These are phyloP conservation scores for Spodoptera picta DNA, from an alignment of 2,888 invertebrate species.

Conservation along the genomic window DNA sequence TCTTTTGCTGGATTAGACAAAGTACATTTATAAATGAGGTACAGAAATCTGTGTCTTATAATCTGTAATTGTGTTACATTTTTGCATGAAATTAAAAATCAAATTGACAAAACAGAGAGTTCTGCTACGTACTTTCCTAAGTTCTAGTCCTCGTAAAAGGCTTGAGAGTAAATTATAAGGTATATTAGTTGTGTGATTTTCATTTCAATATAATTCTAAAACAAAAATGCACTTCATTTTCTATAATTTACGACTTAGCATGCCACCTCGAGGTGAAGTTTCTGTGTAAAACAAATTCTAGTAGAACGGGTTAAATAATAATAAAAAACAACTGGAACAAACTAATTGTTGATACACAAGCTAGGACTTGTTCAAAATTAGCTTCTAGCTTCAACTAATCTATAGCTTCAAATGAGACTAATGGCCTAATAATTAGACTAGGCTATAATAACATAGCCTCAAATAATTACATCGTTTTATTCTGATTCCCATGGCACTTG, in stretches of 20 bases:
- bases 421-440: conserved; percentile 6
- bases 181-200: too few relatives aligned
- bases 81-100: too few relatives aligned
- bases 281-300: conserved; percentile 8
- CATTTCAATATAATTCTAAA: too few relatives aligned
- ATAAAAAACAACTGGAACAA: conserved; percentile 11
- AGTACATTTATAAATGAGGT: too few relatives aligned
- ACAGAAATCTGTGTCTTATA: too few relatives aligned
- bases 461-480: conserved; percentile 31
- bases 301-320: conserved; percentile 9
- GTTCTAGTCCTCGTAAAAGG: too few relatives aligned
- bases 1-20: too few relatives aligned
- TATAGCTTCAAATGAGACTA: background rate
- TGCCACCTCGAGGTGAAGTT: conserved; percentile 1
- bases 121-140: too few relatives aligned
- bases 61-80: too few relatives aligned
- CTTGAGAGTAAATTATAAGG: too few relatives aligned
- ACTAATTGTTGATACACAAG: conserved; percentile 28
- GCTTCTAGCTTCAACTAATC: conserved; percentile 17
- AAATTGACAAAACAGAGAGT: too few relatives aligned
- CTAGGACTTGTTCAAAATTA: conserved; percentile 33
- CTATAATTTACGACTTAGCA: conserved; percentile 24
- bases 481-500: conserved; percentile 31
- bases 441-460: conserved; percentile 34
- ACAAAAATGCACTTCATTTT: conserved; percentile 16